phyloP scores from a whole-genome alignment of 2,888 invertebrate species.

The Diarsia rubi region DNA sequence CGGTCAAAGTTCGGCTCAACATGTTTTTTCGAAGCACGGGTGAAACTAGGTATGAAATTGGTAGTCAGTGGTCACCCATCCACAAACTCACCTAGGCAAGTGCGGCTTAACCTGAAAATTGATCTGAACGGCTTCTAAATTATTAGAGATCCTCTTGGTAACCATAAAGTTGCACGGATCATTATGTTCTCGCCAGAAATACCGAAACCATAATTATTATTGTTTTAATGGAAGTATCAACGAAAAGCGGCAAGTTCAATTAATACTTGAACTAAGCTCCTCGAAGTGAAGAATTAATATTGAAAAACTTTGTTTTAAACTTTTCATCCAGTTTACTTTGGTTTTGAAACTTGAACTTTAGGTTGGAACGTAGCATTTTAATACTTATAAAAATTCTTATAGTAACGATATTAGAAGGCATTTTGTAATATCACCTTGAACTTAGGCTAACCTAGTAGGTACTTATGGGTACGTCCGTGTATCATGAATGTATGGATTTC shows the following conservation, averaged over 20 bases:
- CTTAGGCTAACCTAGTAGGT: too few species aligned
- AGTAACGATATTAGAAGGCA: not conserved
- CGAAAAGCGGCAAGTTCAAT: slow-evolving; percentile 28
- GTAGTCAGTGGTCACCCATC: too few species aligned
- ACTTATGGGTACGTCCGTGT: too few species aligned
- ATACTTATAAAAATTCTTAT: slow-evolving; percentile 20
- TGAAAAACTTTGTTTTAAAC: slow-evolving; percentile 44
- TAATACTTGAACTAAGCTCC: slow-evolving; percentile 36
- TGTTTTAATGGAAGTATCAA: slow-evolving; percentile 19
- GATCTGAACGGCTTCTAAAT: too few species aligned
- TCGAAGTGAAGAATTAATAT: slow-evolving; percentile 34
- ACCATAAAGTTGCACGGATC: not conserved
- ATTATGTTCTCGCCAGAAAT: not conserved
- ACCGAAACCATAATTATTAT: slow-evolving; percentile 16
- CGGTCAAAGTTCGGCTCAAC: too few species aligned
- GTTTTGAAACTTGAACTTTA: slow-evolving; percentile 15
- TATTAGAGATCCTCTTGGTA: not conserved
- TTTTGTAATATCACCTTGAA: too few species aligned
- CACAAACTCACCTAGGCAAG: too few species aligned
- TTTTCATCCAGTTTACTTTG: slow-evolving; percentile 23
- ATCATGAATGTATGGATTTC: too few species aligned
- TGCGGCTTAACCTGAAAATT: too few species aligned
- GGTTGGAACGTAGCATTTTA: slow-evolving; percentile 8
- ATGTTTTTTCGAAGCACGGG: too few species aligned
- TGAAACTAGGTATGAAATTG: too few species aligned